Conservation (phyloP, 1,140 invertebrate species). For the Dendrolimus kikuchii region DNA sequence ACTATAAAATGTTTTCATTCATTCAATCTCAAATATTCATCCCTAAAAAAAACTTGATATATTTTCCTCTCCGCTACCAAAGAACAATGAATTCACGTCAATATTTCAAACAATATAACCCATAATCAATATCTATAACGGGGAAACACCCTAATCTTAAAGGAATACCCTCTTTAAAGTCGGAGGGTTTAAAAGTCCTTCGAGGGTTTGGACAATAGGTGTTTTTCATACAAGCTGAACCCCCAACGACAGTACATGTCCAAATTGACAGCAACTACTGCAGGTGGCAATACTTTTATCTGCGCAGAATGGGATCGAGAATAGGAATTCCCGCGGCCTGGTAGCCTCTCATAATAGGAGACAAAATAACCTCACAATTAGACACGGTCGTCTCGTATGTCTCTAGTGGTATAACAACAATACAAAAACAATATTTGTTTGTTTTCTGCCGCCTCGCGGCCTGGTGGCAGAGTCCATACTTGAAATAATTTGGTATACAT, state of each 20-base stretch:
- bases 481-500: too few relatives aligned
- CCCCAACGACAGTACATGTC: slow-evolving; percentile 10
- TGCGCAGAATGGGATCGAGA: too few relatives aligned
- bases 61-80: slow-evolving; percentile 23
- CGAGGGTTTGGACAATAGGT: slow-evolving; percentile 45
- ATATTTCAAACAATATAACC: slow-evolving; percentile 29
- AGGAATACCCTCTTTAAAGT: slow-evolving; percentile 16
- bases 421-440: too few relatives aligned
- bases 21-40: not conserved
- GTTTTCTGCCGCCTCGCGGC: too few relatives aligned
- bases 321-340: too few relatives aligned
- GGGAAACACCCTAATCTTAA: slow-evolving; percentile 45
- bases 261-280: too few relatives aligned
- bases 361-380: too few relatives aligned
- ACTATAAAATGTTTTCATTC: not conserved
- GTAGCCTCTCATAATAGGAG: too few relatives aligned
- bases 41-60: not conserved
- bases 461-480: too few relatives aligned
- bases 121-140: slow-evolving; percentile 49
- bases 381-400: too few relatives aligned
- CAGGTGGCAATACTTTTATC: too few relatives aligned
- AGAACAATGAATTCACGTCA: slow-evolving; percentile 21
- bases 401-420: too few relatives aligned
- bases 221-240: slow-evolving; percentile 46
- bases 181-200: slow-evolving; percentile 51